phyloP scores from a whole-genome alignment of 2,113 vertebrate species.

The Asarcornis scutulata region DNA sequence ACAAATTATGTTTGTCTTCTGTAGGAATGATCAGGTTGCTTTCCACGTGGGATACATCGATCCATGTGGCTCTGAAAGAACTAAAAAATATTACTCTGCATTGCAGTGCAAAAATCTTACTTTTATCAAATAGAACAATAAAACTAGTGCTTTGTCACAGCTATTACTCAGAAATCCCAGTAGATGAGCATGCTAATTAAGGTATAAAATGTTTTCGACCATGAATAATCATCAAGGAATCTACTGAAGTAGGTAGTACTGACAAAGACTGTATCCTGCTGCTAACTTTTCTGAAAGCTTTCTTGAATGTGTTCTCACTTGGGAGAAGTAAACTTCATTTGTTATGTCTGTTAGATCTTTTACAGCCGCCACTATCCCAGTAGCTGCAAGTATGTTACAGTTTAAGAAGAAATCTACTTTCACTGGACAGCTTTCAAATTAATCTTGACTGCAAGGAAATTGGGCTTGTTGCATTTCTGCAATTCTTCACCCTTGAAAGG shows the following conservation, averaged over 20 bases:
- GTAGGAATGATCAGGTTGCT: background rate
- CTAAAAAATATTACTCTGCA: background rate
- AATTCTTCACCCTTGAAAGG: slow-evolving; percentile 28
- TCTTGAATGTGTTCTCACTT: background rate
- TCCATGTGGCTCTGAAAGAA: background rate
- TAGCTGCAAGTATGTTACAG: background rate
- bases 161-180: background rate
- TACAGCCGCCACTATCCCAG: background rate
- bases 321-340: background rate
- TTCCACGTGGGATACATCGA: background rate
- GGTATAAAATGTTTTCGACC: background rate
- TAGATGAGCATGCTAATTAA: background rate
- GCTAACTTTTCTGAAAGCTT: background rate
- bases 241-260: background rate
- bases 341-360: background rate
- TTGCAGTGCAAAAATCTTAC: background rate
- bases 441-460: slow-evolving; percentile 23
- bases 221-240: background rate
- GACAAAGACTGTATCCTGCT: background rate
- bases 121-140: background rate
- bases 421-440: slow-evolving; percentile 5
- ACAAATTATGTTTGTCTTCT: background rate
- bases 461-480: slow-evolving; percentile 17
- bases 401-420: slow-evolving; percentile 7
- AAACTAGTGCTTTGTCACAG: background rate